Conservation (phyloP, 2,888 invertebrate genomes). For the Hydrotaea cyrtoneurina region DNA sequence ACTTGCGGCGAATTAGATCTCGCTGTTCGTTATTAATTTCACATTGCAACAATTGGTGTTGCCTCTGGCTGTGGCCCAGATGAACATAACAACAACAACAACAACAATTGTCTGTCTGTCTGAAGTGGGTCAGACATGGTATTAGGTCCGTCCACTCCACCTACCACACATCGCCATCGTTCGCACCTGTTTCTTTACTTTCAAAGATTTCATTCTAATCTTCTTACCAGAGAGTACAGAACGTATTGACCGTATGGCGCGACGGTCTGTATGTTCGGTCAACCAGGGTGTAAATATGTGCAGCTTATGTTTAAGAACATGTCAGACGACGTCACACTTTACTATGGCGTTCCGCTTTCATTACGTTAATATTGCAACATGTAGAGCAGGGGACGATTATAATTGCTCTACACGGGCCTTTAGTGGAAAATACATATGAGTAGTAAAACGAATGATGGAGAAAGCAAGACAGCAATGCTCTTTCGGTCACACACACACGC, state of each 20-base stretch:
- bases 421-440: no score
- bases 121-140: conserved; percentile 48
- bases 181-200: not conserved
- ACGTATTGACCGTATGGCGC: not conserved
- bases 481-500: no score
- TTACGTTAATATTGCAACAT: not conserved
- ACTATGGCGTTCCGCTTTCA: not conserved
- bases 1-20: no score
- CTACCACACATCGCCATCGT: conserved; percentile 2
- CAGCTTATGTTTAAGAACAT: conserved; percentile 19
- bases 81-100: conserved; percentile 3
- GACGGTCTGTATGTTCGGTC: not conserved
- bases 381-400: not conserved
- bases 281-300: not conserved
- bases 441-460: no score
- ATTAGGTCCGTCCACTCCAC: conserved; percentile 44
- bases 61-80: conserved; percentile 13
- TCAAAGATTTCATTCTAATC: conserved; percentile 14
- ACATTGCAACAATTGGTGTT: no score
- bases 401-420: not conserved
- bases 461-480: no score
- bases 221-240: not conserved
- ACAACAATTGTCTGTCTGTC: conserved; percentile 29
- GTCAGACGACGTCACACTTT: conserved; percentile 1
- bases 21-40: no score